Base-by-base conservation (phyloP, 2,113 vertebrate genomes). In the Xiphophorus couchianus region DNA sequence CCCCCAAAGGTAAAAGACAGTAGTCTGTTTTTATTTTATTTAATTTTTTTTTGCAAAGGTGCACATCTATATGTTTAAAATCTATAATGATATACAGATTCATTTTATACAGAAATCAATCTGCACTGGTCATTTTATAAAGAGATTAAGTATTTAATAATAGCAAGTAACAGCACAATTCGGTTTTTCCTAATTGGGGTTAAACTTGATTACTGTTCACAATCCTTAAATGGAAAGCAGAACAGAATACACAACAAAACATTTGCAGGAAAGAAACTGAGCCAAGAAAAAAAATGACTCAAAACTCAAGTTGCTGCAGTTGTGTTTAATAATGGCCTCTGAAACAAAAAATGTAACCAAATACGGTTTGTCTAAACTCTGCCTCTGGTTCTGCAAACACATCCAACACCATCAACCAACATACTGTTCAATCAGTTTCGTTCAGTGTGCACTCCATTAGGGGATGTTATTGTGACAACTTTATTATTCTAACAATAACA, bases 401-500 rank as follows among this genome's bases (percentile, higher is more conserved):
- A 30, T 10, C 51, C 22, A 12, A 73, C 72, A 66, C 25, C 66
- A 73, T 58, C 71, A 33, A 66, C n/a, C 58, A 73, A 35, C n/a
- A n/a, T 14, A 58, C 25, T 28, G 30, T 69, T 70, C 28, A 64
- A 73, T 70, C 51, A 17, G 67, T 39, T 42, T 70, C 35, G 48
- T 71, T 83, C 63, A 76, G 71, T 48, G 71, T 74, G 30, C 51
- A 79, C 28, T 86, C 70, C 19, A 60, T 71, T 58, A 48, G 25
- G 39, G 66, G 44, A 37, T 42, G 28, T 73, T 71, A 85, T 74
- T 82, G 73, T 82, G 80, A 77, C 66, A 76, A 58, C 82, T 65
- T 85, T 71, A 81, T 84, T 83, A 75, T 75, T 85, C 29, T 76
- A 71, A 85, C 66, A 83, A 82, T 74, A 77, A 89, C 48, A 85